Evolutionary conservation across 2,888 invertebrate genomes (phyloP), one percentile per base, ranked within the genome.

Genomic region (Coenonympha arcania): DNA sequence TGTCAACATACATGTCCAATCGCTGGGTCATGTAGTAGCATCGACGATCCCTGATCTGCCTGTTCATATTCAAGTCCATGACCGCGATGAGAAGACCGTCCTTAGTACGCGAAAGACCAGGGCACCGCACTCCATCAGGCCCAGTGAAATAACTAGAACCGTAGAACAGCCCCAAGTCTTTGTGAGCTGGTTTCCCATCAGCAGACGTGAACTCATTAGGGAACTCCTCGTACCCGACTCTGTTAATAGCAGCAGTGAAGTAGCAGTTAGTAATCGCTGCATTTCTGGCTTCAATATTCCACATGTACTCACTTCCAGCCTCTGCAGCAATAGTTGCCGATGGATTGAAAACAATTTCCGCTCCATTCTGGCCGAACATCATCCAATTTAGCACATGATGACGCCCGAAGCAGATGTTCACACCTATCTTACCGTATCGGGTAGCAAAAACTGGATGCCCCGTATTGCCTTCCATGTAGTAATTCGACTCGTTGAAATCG

Each of bases 311-410:
- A 71, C 96, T 85, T 6, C 85, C 85, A 15, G 83, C 95, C 8
- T 92, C 83, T 0, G 84, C 88, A 0, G 91, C 91, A 46, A 89
- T 94, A 59, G 99, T 99, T 0, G 99, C 99, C 4, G 96, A 98
- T 0, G 99, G 99, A 79, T 99, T 99, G 82, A 99, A 99, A 0
- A 99, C 98, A 42, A 99, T 97, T 85, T 99, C 99, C 0, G 99
- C 99, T 1, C 98, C 98, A 76, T 99, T 99, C 39, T 98, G 76
- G 0, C 96, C 99, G 77, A 95, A 98, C 94, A 96, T 96, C 89
- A 98, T 89, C 99, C 99, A 99, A 79, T 99, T 99, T 59, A 95
- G 90, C 0, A 99, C 98, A 81, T 99, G 99, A 77, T 99, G 99
- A 9, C 99, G 91, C 0, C 97, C 99, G 74, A 98, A 99, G 79